Evolutionary conservation across 2,888 invertebrate genomes (phyloP).

Genomic region (Brachyopa scutellaris): DNA sequence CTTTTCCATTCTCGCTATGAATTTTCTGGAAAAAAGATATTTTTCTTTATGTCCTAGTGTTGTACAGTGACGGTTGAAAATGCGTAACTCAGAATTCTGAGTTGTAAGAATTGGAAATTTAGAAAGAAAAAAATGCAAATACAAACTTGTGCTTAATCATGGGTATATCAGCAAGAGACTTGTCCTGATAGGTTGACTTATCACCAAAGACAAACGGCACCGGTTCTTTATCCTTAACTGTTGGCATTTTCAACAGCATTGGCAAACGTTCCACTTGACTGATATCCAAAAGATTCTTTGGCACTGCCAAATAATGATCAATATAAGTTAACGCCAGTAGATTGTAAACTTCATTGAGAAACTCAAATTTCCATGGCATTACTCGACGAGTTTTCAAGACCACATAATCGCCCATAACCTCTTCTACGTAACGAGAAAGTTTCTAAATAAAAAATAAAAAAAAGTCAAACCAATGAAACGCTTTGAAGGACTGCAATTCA

Average conservation of each 20-base stretch:
- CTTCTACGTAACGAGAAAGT: slow-evolving; percentile 76
- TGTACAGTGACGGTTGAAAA: too few species aligned
- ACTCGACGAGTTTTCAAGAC: slow-evolving; percentile 78
- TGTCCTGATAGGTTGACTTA: slow-evolving; percentile 74
- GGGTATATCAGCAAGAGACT: slow-evolving; percentile 73
- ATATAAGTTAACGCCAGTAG: slow-evolving; percentile 78
- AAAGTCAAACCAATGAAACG: too few species aligned
- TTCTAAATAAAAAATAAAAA: slow-evolving; percentile 75
- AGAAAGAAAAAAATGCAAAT: background rate
- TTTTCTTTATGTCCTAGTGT: too few species aligned
- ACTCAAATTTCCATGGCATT: slow-evolving; percentile 81
- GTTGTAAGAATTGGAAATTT: too few species aligned
- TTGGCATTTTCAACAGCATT: slow-evolving; percentile 73
- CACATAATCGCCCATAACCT: slow-evolving; percentile 78
- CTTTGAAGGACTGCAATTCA: too few species aligned
- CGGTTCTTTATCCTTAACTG: slow-evolving; percentile 75
- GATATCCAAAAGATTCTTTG: slow-evolving; percentile 5
- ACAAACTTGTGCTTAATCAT: slow-evolving; percentile 76
- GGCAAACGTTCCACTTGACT: slow-evolving; percentile 59
- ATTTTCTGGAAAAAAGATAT: slow-evolving; percentile 74
- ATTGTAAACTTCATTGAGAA: slow-evolving; percentile 80
- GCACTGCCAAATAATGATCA: slow-evolving; percentile 75
- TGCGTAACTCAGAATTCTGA: too few species aligned
- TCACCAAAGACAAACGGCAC: slow-evolving; percentile 77
- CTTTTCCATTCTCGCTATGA: slow-evolving; percentile 74